These are phyloP conservation scores for Rhynchopsitta pachyrhyncha DNA, from an alignment of 2,113 vertebrate genomes.

Conservation along the genomic window DNA sequence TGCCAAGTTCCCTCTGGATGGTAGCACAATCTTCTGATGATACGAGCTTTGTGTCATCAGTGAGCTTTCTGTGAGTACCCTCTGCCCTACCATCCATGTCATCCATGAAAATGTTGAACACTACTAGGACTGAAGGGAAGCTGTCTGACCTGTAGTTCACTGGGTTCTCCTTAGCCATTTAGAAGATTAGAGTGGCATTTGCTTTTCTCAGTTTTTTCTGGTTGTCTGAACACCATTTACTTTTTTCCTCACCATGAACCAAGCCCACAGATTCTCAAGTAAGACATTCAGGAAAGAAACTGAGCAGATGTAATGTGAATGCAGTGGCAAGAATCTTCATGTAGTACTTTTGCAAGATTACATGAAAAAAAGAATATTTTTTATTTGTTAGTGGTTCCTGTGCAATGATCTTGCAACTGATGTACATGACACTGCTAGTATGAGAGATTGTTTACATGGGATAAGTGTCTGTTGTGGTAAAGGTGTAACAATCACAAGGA, in stretches of 20 bases:
- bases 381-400: neutral
- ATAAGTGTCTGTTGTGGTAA: neutral
- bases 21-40: neutral
- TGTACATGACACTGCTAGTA: neutral
- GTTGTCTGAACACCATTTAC: neutral
- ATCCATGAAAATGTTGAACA: neutral
- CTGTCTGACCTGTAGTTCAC: neutral
- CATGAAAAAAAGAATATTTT: neutral
- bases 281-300: neutral
- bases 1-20: neutral
- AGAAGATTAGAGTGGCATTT: neutral
- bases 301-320: neutral
- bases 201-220: neutral
- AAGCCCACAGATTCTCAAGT: neutral
- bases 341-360: neutral
- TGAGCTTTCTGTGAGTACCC: rapidly evolving
- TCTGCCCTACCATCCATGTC: neutral
- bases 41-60: neutral
- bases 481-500: neutral
- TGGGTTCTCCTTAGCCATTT: neutral
- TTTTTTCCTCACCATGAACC: neutral
- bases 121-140: neutral
- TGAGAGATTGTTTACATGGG: rapidly evolving
- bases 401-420: neutral
- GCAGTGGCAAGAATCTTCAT: neutral